Percentiles rank a stretch among this genome's conserved stretches.
phyloP scores from a whole-genome alignment of 2,113 vertebrate species.

The Gorsachius goisagi region DNA sequence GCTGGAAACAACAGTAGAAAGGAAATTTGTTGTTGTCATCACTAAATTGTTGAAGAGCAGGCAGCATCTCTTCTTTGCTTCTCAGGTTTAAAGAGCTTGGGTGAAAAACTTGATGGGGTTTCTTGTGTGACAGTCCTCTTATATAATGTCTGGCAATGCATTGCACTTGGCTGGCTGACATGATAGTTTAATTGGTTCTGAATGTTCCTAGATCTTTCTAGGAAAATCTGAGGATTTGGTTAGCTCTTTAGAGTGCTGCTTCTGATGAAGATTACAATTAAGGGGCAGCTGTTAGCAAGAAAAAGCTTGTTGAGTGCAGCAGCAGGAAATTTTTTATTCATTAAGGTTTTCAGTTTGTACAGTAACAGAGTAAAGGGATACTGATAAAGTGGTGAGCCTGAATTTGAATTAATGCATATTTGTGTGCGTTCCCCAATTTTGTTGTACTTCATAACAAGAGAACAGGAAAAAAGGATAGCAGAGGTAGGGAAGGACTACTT shows the following conservation, averaged over 20 bases:
- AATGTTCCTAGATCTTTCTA: conserved; percentile 9
- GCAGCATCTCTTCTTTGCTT: background rate
- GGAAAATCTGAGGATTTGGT: background rate
- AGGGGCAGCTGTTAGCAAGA: background rate
- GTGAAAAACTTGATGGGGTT: background rate
- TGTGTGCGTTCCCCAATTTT: rapidly evolving
- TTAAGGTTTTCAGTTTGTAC: background rate
- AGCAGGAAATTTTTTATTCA: background rate
- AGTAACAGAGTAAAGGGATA: background rate
- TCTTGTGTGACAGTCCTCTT: background rate
- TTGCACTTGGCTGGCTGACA: background rate
- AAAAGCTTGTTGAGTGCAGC: background rate
- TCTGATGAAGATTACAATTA: background rate
- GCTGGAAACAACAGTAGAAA: background rate
- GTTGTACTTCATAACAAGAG: background rate
- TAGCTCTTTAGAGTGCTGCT: background rate
- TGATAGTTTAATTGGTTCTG: conserved; percentile 12
- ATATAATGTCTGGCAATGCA: background rate
- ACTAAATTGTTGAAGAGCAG: background rate
- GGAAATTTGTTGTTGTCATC: background rate
- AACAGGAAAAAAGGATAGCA: background rate
- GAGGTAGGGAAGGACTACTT: background rate
- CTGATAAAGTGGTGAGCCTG: background rate
- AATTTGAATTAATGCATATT: background rate
- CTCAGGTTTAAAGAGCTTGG: background rate